phyloP scores from a whole-genome alignment of 2,888 invertebrate genomes.

The Tinea pellionella region DNA sequence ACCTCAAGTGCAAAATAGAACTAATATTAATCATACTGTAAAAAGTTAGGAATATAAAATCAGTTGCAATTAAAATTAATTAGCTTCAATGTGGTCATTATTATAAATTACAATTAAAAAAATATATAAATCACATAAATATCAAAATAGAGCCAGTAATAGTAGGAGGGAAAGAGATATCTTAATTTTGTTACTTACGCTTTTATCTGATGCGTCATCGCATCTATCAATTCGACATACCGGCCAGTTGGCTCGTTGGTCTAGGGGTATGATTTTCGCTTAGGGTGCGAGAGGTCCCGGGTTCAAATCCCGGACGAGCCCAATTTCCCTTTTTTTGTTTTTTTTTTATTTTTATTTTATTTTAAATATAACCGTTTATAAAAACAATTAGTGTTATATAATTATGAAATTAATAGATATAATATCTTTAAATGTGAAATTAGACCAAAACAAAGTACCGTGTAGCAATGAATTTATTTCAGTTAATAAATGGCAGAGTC shows the following conservation, averaged over 20 bases:
- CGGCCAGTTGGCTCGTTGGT: constrained; percentile 22
- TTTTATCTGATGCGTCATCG: not conserved
- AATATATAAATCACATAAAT: not conserved
- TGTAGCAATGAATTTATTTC: constrained; percentile 6
- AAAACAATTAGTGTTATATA: too few relatives aligned
- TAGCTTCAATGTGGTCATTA: too few relatives aligned
- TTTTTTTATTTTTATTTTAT: not conserved
- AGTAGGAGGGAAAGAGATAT: not conserved
- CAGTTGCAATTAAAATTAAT: too few relatives aligned
- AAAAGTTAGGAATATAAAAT: too few relatives aligned
- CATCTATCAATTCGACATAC: not conserved
- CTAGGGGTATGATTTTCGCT: constrained; percentile 26
- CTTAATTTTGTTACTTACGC: not conserved
- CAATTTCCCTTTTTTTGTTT: constrained; percentile 16
- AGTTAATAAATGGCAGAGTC: constrained; percentile 9
- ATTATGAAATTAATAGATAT: not conserved
- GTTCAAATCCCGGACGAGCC: constrained; percentile 28
- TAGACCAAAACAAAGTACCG: constrained; percentile 2
- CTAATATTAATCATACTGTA: too few relatives aligned
- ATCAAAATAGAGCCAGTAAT: not conserved
- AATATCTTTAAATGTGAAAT: not conserved
- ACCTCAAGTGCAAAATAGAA: too few relatives aligned
- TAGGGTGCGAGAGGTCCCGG: constrained; percentile 25
- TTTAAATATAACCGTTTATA: too few relatives aligned
- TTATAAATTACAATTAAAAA: not conserved